Percentiles rank a stretch among this genome's conserved stretches.
Conservation (phyloP, 2,888 invertebrate species). For the Drosophila helvetica region DNA sequence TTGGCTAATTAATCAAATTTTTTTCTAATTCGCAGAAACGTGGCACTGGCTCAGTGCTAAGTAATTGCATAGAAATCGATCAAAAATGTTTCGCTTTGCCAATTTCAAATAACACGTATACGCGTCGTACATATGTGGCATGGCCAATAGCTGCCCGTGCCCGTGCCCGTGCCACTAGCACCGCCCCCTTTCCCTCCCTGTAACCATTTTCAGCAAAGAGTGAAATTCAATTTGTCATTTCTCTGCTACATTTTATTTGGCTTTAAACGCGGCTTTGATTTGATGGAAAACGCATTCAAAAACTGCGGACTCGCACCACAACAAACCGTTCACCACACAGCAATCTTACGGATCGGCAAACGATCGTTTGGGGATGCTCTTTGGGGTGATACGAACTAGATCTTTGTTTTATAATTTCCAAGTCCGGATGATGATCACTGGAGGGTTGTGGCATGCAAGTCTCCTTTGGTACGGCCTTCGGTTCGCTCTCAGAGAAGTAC, state of each 20-base stretch:
- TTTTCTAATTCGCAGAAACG: conserved; percentile 48
- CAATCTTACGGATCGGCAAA: too few relatives aligned
- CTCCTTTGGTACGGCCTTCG: conserved; percentile 63
- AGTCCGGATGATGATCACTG: conserved; percentile 39
- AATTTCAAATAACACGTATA: conserved; percentile 59
- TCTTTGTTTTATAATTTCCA: not conserved
- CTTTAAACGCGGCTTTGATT: not conserved
- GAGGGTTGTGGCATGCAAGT: conserved; percentile 63
- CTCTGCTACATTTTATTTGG: not conserved
- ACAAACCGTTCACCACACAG: not conserved
- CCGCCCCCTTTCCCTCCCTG: too few relatives aligned
- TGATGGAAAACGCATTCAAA: not conserved
- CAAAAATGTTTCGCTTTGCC: conserved; percentile 34
- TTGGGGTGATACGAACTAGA: not conserved
- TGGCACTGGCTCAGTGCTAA: conserved; percentile 10
- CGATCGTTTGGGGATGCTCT: too few relatives aligned
- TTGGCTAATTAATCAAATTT: conserved; percentile 64
- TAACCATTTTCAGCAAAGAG: not conserved
- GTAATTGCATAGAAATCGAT: conserved; percentile 46
- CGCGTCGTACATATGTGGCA: conserved; percentile 11
- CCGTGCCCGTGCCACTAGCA: too few relatives aligned
- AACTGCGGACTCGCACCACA: not conserved
- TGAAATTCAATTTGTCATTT: conserved; percentile 1
- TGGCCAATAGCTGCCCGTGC: conserved; percentile 4
- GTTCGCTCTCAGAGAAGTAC: conserved; percentile 30